Evolutionary conservation across 2,113 vertebrate species (phyloP), one percentile per base, ranked within the genome.

Genomic region (Strix uralensis): DNA sequence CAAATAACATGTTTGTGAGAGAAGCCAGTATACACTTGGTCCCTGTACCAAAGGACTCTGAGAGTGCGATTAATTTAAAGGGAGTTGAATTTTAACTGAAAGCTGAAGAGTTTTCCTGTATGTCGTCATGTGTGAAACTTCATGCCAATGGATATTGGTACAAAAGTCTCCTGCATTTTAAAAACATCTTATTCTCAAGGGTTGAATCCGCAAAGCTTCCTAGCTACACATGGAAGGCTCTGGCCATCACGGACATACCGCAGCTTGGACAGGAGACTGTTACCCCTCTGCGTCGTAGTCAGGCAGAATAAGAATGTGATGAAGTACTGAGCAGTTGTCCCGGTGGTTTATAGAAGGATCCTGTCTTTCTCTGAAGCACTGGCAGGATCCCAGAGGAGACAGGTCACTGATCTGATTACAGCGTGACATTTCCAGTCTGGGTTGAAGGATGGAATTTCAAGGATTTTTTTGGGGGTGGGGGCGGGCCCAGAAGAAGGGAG

Each of bases 381-480:
- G 86, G 77, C 93, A 67, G 44, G 15, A 21, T 81, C 81, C 77
- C 80, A 84, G 73, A 74, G 67, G 42, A 90, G 91, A 44, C 2
- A 0, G 88, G 63, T 92, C 59, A 30, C 77, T 13, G 81, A 81
- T 95, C 72, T 74, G 63, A 67, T 96, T 89, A 80, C 95, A 89
- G 69, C 0, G 0, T 92, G 95, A 88, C 80, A 40, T 81, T 94
- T 91, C 83, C 61, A 86, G 67, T 62, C 75, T 79, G 49, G 18
- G 12, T 57, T 79, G 67, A 88, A 88, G 92, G 92, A 90, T 85
- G 92, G 81, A 90, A 90, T 95, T 90, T 92, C 88, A 93, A 49
- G 82, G 74, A 82, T 61, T 94, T 91, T 40, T 72, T 1, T 4
- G 38, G 57, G 57, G 11, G 12, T 62, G 26, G 67, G 19, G 63